phyloP scores from a whole-genome alignment of 1,140 invertebrate species.

The Arion vulgaris region DNA sequence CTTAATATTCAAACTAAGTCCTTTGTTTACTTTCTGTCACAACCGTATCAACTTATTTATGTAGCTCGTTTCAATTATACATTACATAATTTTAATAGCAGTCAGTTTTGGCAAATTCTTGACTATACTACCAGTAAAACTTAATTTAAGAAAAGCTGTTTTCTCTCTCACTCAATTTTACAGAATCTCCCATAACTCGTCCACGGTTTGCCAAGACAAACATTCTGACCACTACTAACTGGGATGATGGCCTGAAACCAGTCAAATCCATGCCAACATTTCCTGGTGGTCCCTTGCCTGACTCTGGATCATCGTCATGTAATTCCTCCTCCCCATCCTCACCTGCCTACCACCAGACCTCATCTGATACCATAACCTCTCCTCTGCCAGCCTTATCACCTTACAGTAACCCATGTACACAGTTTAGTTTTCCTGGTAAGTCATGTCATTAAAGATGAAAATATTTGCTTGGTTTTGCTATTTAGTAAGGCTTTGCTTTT shows the following conservation, averaged over 20 bases:
- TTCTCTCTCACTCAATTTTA: background rate
- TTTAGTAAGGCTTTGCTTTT: no score
- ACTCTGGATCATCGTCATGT: slow-evolving; percentile 95
- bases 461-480: no score
- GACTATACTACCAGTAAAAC: no score
- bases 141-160: no score
- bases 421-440: slow-evolving; percentile 90
- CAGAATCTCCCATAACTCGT: slow-evolving; percentile 60
- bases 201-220: slow-evolving; percentile 44
- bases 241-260: slow-evolving; percentile 43
- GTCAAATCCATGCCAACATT: slow-evolving; percentile 52
- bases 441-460: background rate
- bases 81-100: no score
- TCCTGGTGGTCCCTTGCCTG: slow-evolving; percentile 73
- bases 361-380: slow-evolving; percentile 57
- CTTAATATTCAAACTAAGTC: no score
- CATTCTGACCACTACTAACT: slow-evolving; percentile 39
- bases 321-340: slow-evolving; percentile 96
- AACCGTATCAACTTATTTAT: no score
- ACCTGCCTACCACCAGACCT: slow-evolving; percentile 78
- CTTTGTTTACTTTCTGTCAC: no score
- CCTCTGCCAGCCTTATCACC: slow-evolving; percentile 62
- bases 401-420: slow-evolving; percentile 71
- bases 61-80: no score
- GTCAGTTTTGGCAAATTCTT: no score